phyloP scores from a whole-genome alignment of 2,113 vertebrate genomes.

The Coturnix japonica region DNA sequence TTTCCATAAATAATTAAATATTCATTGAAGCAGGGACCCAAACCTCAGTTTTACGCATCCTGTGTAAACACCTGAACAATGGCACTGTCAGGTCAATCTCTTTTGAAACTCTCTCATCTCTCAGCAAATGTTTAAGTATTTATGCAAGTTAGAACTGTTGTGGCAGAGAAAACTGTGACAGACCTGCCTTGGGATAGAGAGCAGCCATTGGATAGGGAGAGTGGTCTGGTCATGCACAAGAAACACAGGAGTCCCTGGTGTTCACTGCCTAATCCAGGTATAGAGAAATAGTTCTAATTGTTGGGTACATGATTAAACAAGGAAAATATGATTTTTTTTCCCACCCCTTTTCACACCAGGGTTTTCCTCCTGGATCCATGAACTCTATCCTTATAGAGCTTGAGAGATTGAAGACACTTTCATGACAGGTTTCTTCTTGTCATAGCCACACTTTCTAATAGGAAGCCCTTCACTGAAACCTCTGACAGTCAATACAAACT shows the following conservation, averaged over 20 bases:
- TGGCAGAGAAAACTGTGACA: neutral
- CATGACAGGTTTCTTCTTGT: neutral
- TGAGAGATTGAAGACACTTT: neutral
- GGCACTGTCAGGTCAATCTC: conserved; percentile 43
- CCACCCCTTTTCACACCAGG: neutral
- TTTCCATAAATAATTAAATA: conserved; percentile 50
- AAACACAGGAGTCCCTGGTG: neutral
- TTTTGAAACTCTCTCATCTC: neutral
- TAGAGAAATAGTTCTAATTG: neutral
- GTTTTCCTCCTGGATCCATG: neutral
- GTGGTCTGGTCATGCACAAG: neutral
- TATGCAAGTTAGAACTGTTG: neutral
- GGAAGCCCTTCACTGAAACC: neutral
- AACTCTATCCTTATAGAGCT: neutral
- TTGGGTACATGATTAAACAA: neutral
- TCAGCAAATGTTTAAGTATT: conserved; percentile 58
- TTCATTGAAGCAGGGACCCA: conserved; percentile 20
- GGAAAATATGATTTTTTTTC: neutral
- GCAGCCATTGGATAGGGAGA: neutral
- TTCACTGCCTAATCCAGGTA: neutral
- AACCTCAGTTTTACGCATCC: conserved; percentile 65
- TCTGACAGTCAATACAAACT: neutral
- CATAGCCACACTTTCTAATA: neutral
- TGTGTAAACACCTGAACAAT: neutral
- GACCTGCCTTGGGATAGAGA: neutral